phyloP scores from a whole-genome alignment of 2,113 vertebrate species.

The Phalacrocorax carbo region DNA sequence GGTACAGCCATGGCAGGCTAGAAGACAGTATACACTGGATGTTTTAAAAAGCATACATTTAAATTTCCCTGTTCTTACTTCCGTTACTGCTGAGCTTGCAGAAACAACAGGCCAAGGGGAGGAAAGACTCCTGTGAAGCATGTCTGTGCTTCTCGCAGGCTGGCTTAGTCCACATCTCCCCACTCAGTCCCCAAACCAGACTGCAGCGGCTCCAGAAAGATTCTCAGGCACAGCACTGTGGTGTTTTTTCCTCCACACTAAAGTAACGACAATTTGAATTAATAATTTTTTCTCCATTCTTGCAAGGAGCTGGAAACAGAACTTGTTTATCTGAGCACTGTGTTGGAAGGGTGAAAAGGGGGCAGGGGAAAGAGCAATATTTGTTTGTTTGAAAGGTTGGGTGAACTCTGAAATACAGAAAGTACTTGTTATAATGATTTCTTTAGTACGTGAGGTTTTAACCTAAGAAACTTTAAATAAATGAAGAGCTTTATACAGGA shows the following conservation, averaged over 20 bases:
- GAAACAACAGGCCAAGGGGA: background rate
- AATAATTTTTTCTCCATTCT: background rate
- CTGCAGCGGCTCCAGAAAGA: background rate
- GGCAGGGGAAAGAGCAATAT: background rate
- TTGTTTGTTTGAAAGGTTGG: background rate
- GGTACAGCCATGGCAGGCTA: background rate
- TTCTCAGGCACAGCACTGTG: background rate
- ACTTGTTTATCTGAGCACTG: background rate
- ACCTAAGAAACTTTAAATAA: background rate
- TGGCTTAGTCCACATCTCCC: background rate
- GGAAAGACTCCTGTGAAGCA: background rate
- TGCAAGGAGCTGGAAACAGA: background rate
- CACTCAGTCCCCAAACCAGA: background rate
- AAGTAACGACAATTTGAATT: background rate
- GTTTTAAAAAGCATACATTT: background rate
- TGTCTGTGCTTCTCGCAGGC: accelerated
- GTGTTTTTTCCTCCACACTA: background rate
- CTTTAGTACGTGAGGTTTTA: background rate
- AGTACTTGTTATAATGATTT: background rate
- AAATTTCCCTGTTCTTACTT: background rate
- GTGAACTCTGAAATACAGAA: background rate
- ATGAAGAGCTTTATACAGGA: background rate
- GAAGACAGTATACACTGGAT: background rate
- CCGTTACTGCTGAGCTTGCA: background rate
- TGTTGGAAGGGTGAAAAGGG: background rate